Evolutionary conservation across 1,140 invertebrate species (phyloP).

Genomic region (Orius laevigatus): DNA sequence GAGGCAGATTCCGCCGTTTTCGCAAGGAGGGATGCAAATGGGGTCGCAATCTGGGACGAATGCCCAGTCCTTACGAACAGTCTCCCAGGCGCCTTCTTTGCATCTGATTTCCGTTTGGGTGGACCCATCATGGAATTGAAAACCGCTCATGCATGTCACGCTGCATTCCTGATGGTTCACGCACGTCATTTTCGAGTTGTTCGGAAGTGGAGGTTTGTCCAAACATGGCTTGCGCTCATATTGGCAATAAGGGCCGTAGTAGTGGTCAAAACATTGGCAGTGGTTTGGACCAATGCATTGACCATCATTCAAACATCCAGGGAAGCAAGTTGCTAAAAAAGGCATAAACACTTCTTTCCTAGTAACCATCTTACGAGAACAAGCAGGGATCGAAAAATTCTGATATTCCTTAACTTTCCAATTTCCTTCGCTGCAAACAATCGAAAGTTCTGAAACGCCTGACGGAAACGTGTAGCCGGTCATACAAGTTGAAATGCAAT

Average conservation of each 20-base stretch:
- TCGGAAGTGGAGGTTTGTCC: slow-evolving; percentile 40
- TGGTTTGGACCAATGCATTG: slow-evolving; percentile 51
- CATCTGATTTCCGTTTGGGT: slow-evolving; percentile 41
- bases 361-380: slow-evolving; percentile 36
- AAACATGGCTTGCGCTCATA: slow-evolving; percentile 51
- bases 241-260: slow-evolving; percentile 56
- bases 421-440: slow-evolving; percentile 15
- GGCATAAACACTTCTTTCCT: slow-evolving; percentile 9
- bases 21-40: slow-evolving; percentile 51
- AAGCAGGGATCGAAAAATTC: slow-evolving; percentile 35
- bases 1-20: slow-evolving; percentile 60
- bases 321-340: slow-evolving; percentile 48
- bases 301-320: slow-evolving; percentile 59
- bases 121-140: slow-evolving; percentile 49
- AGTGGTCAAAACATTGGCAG: slow-evolving; percentile 54
- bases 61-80: slow-evolving; percentile 36
- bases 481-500: slow-evolving; percentile 38
- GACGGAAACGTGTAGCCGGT: slow-evolving; percentile 40
- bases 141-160: slow-evolving; percentile 39
- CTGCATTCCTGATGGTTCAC: slow-evolving; percentile 49
- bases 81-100: slow-evolving; percentile 43
- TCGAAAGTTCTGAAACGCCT: slow-evolving; percentile 31
- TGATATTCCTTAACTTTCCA: slow-evolving; percentile 36
- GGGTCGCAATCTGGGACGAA: slow-evolving; percentile 47
- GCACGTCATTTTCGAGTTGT: slow-evolving; percentile 45